Evolutionary conservation across 2,113 vertebrate species (phyloP).

Genomic region (Forbesichthys papilliferus): DNA sequence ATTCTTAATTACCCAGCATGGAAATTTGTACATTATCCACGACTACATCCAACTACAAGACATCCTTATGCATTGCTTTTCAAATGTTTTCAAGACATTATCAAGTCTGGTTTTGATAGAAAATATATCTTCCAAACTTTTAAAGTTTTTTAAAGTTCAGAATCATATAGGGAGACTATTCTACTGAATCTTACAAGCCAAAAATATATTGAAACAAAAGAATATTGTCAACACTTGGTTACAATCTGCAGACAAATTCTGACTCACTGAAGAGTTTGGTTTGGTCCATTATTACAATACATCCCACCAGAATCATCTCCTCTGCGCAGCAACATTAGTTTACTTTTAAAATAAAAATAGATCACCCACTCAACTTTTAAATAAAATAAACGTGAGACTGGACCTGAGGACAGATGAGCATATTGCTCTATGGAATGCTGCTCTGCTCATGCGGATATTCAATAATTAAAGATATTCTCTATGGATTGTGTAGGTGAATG

Average conservation of each 20-base stretch:
- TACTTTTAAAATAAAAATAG: background rate
- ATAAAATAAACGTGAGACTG: background rate
- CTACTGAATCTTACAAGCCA: conserved; percentile 8
- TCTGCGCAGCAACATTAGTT: background rate
- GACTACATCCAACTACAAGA: background rate
- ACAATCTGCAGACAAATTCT: conserved; percentile 22
- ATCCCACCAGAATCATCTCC: background rate
- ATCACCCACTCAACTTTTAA: background rate
- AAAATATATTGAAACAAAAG: conserved; percentile 31
- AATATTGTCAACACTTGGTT: background rate
- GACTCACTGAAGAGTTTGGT: background rate
- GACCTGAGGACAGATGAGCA: background rate
- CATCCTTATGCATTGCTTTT: background rate
- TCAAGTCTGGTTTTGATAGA: conserved; percentile 11
- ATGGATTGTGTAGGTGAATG: background rate
- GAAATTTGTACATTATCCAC: conserved; percentile 16
- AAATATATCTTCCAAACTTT: conserved; percentile 9
- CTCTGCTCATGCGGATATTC: background rate
- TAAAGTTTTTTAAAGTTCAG: background rate
- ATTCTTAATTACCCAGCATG: conserved; percentile 30
- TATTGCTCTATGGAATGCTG: background rate
- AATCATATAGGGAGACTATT: conserved; percentile 6
- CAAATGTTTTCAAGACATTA: conserved; percentile 9
- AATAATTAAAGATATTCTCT: background rate
- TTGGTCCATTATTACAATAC: background rate